phyloP scores from a whole-genome alignment of 2,797 vertebrate genomes.

The Rhadinocentrus ornatus region DNA sequence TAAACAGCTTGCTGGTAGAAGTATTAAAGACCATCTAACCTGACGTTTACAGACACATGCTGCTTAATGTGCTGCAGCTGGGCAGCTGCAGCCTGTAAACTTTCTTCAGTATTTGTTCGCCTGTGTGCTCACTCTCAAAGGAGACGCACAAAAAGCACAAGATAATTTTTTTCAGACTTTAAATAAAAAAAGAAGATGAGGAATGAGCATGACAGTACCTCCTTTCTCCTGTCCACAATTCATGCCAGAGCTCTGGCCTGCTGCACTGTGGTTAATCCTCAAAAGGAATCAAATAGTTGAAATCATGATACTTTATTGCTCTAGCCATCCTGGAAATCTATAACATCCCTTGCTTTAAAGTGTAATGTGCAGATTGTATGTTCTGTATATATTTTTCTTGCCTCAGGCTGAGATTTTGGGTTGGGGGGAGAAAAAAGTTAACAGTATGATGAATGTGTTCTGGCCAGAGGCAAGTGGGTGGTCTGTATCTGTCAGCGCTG shows the following conservation, averaged over 20 bases:
- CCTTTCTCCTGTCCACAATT: conserved; percentile 50
- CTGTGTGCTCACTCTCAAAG: conserved; percentile 1
- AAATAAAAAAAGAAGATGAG: conserved; percentile 23
- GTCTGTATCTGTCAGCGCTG: conserved; percentile 75
- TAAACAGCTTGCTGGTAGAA: conserved; percentile 1
- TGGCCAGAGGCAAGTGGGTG: conserved; percentile 76
- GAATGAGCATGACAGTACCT: conserved; percentile 34
- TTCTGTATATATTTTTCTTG: conserved; percentile 62
- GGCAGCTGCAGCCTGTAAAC: not conserved
- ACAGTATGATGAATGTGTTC: conserved; percentile 75
- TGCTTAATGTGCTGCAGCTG: conserved; percentile 14
- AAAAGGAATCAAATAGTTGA: conserved; percentile 62
- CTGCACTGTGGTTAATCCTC: conserved; percentile 56
- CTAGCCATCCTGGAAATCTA: conserved; percentile 65
- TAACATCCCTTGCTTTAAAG: conserved; percentile 63
- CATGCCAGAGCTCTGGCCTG: conserved; percentile 50
- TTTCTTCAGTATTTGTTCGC: not conserved
- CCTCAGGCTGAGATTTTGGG: conserved; percentile 55
- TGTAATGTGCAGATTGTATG: conserved; percentile 45
- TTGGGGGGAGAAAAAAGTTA: conserved; percentile 34
- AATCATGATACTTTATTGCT: conserved; percentile 63
- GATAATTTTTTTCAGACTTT: conserved; percentile 25
- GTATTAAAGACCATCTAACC: conserved; percentile 14
- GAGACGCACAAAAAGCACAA: not conserved
- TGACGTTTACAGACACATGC: conserved; percentile 9